phyloP scores from a whole-genome alignment of 2,113 vertebrate genomes.

The Chlorodrepanis virens region DNA sequence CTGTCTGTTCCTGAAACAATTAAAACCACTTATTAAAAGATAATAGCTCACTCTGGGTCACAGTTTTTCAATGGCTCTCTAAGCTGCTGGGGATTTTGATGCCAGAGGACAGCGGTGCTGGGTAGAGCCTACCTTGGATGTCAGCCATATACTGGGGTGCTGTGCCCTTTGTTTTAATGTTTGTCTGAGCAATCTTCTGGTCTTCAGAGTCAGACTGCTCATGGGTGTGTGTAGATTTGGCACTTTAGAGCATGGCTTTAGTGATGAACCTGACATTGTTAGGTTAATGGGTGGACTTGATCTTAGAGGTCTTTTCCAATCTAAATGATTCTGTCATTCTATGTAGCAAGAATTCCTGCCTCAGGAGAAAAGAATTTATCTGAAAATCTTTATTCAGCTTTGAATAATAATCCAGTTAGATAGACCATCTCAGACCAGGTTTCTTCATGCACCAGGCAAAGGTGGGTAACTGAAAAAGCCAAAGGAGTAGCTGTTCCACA shows the following conservation, averaged over 20 bases:
- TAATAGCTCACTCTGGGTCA: background rate
- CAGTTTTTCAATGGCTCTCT: background rate
- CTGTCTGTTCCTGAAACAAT: background rate
- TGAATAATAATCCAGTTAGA: background rate
- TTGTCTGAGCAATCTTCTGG: background rate
- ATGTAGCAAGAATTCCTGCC: background rate
- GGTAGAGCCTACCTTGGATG: background rate
- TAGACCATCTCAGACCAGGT: background rate
- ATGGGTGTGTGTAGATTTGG: background rate
- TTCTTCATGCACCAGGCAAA: background rate
- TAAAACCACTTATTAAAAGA: background rate
- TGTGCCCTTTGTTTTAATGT: background rate
- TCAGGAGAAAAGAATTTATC: background rate
- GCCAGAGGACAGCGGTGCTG: background rate
- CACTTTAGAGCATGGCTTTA: background rate
- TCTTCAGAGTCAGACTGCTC: background rate
- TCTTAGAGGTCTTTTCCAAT: background rate
- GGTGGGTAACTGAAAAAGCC: background rate
- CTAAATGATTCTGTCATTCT: background rate
- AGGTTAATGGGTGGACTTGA: background rate
- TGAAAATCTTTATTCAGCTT: background rate
- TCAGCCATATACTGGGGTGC: background rate
- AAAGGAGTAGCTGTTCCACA: background rate
- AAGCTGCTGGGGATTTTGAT: background rate
- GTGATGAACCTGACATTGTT: background rate